Conservation (phyloP, 2,797 vertebrate species). For the Apogon hyalosoma region DNA sequence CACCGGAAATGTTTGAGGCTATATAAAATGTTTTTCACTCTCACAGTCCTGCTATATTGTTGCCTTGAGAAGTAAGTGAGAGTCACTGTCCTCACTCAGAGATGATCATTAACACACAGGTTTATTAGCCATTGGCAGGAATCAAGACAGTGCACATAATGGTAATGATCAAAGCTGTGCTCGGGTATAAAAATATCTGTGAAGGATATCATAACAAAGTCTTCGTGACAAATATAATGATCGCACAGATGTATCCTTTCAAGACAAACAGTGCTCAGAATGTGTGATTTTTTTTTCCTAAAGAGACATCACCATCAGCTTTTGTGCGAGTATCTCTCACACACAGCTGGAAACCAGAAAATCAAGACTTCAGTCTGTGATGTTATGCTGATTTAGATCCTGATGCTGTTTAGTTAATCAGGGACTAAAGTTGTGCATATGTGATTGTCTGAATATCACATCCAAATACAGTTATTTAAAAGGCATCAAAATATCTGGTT, state of each 20-base stretch:
- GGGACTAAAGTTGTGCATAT: conserved; percentile 35
- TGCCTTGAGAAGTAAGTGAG: conserved; percentile 46
- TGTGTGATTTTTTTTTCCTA: conserved; percentile 8
- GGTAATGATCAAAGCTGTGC: conserved; percentile 41
- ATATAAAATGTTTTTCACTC: conserved; percentile 19
- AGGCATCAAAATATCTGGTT: conserved; percentile 21
- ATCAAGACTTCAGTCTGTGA: conserved; percentile 43
- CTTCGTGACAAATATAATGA: conserved; percentile 29
- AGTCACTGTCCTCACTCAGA: conserved; percentile 11
- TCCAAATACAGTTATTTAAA: conserved; percentile 25
- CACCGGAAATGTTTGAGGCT: conserved; percentile 19
- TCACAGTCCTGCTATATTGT: conserved; percentile 23
- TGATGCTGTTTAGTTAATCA: conserved; percentile 49
- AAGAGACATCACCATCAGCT: conserved; percentile 35
- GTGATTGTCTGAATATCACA: conserved; percentile 51
- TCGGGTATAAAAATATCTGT: conserved; percentile 5
- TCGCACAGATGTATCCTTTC: conserved; percentile 38
- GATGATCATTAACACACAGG: conserved; percentile 41
- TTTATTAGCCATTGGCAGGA: conserved; percentile 34
- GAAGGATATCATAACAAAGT: conserved; percentile 22
- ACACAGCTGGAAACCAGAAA: conserved; percentile 58
- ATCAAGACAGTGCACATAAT: conserved; percentile 38
- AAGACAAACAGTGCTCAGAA: conserved; percentile 8
- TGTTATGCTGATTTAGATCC: conserved; percentile 54
- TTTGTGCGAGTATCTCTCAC: conserved; percentile 9